These are phyloP conservation scores for Gadopsis bispinosus DNA, from an alignment of 2,797 vertebrate genomes.

Conservation along the genomic window DNA sequence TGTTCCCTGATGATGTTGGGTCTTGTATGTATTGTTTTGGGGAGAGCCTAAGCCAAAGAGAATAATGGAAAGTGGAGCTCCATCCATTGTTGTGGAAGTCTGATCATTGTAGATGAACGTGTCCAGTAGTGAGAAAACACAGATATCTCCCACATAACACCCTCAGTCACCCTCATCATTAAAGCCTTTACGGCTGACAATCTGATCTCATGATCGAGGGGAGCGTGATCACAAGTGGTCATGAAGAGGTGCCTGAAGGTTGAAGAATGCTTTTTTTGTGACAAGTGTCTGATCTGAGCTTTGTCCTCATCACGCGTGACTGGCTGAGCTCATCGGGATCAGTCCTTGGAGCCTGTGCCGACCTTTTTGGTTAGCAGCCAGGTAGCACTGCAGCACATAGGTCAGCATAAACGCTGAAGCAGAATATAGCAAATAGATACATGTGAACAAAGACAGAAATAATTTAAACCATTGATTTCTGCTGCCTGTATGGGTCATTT, in stretches of 20 bases:
- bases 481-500: not conserved
- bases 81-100: not conserved
- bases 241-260: not conserved
- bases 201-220: conserved; percentile 24
- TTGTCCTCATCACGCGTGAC: not conserved
- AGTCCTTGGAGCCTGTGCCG: not conserved
- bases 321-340: not conserved
- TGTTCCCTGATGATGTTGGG: not conserved
- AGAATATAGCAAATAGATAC: not conserved
- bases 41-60: not conserved
- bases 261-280: not conserved
- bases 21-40: not conserved
- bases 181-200: not conserved
- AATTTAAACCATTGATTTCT: not conserved
- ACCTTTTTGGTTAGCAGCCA: conserved; percentile 6
- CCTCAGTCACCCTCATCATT: not conserved
- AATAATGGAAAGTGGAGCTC: not conserved
- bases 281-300: not conserved
- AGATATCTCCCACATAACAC: not conserved
- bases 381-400: not conserved
- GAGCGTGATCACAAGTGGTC: not conserved
- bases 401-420: not conserved
- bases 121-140: not conserved
- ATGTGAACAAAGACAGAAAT: not conserved
- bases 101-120: not conserved